These are phyloP conservation scores for Phyto melanocephala DNA, from an alignment of 2,888 invertebrate genomes.

Conservation along the genomic window DNA sequence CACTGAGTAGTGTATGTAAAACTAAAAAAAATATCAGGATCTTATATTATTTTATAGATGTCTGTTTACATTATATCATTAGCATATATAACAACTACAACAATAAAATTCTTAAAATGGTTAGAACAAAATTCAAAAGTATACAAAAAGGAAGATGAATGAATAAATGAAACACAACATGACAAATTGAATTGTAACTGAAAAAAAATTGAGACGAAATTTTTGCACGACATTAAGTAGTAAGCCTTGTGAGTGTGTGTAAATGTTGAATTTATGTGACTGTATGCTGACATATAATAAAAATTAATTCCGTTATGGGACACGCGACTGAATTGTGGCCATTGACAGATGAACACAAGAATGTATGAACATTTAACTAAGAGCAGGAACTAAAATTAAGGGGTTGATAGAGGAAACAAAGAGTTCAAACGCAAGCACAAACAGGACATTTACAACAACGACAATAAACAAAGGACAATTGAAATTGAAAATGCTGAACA, in stretches of 20 bases:
- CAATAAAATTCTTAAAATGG: neutral
- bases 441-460: neutral
- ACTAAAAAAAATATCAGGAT: constrained; percentile 7
- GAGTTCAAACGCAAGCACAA: neutral
- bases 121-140: constrained; percentile 4
- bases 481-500: neutral
- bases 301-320: constrained; percentile 66
- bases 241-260: neutral
- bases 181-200: constrained; percentile 58
- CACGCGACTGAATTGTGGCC: constrained; percentile 67
- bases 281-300: constrained; percentile 34
- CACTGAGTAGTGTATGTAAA: neutral
- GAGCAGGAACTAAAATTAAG: neutral
- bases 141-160: neutral
- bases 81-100: constrained; percentile 11
- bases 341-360: constrained; percentile 16
- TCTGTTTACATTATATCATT: constrained; percentile 32
- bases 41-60: constrained; percentile 27
- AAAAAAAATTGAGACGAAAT: constrained; percentile 40
- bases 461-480: neutral
- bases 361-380: neutral
- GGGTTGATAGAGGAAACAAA: constrained; percentile 27
- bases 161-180: constrained; percentile 26
- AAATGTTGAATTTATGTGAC: neutral
- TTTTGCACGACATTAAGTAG: neutral